phyloP scores from a whole-genome alignment of 2,888 invertebrate species.

The Sialis fuliginosa region DNA sequence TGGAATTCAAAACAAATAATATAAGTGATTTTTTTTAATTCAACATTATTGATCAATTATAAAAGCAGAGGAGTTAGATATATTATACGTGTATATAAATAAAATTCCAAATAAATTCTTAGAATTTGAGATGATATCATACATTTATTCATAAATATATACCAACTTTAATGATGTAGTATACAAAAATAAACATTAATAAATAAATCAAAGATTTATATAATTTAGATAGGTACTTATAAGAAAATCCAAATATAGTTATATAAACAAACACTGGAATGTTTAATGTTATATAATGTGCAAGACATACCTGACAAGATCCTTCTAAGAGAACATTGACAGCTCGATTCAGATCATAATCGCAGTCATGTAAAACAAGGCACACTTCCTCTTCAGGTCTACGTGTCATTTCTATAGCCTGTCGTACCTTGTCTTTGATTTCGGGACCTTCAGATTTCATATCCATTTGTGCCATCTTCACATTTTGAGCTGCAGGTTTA shows the following conservation, averaged over 20 bases:
- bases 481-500: constrained; percentile 11
- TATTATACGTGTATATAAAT: neutral
- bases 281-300: too few relatives aligned
- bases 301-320: constrained; percentile 14
- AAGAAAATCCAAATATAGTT: too few relatives aligned
- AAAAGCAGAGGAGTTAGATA: neutral
- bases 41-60: neutral
- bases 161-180: neutral
- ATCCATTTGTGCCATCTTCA: constrained; percentile 8
- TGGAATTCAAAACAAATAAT: constrained; percentile 2
- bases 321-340: constrained; percentile 67
- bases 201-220: constrained; percentile 4
- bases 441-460: constrained; percentile 35
- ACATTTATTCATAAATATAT: too few relatives aligned
- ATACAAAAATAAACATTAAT: neutral
- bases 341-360: constrained; percentile 73
- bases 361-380: constrained; percentile 83
- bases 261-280: too few relatives aligned
- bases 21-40: neutral
- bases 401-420: constrained; percentile 80
- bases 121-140: too few relatives aligned
- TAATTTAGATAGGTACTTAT: neutral
- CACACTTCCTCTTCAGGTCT: constrained; percentile 81
- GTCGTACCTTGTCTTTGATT: constrained; percentile 51
- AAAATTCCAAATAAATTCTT: too few relatives aligned